Evolutionary conservation across 2,888 invertebrate genomes (phyloP).

Genomic region (Cephus runcator): DNA sequence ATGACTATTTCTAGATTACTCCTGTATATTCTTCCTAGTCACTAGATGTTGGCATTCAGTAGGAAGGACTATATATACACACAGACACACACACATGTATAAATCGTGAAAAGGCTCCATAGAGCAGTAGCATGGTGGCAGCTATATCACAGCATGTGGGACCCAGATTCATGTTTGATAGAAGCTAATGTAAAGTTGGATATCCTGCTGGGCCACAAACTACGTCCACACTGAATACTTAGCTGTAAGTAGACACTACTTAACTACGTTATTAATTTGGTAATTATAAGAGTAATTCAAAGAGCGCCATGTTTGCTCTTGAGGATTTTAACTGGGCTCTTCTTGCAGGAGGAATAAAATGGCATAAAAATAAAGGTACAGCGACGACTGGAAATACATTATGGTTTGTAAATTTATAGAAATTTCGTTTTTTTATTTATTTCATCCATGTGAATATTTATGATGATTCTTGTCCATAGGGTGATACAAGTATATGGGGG

Average conservation of each 20-base stretch:
- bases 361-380: not conserved
- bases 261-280: slow-evolving; percentile 18
- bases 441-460: too few relatives aligned
- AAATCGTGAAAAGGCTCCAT: not conserved
- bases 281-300: slow-evolving; percentile 10
- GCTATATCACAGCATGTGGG: not conserved
- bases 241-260: slow-evolving; percentile 15
- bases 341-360: not conserved
- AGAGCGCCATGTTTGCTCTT: not conserved
- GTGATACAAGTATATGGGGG: not conserved
- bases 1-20: not conserved
- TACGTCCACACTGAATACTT: slow-evolving; percentile 11
- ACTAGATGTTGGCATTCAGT: not conserved
- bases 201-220: not conserved
- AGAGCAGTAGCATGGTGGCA: not conserved
- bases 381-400: not conserved
- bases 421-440: not conserved
- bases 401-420: not conserved
- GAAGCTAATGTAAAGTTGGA: not conserved
- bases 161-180: not conserved
- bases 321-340: not conserved
- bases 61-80: not conserved
- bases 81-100: not conserved
- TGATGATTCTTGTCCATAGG: not conserved
- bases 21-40: not conserved